Base-by-base conservation (phyloP, 2,888 invertebrate species). In the Agrotis puta region DNA sequence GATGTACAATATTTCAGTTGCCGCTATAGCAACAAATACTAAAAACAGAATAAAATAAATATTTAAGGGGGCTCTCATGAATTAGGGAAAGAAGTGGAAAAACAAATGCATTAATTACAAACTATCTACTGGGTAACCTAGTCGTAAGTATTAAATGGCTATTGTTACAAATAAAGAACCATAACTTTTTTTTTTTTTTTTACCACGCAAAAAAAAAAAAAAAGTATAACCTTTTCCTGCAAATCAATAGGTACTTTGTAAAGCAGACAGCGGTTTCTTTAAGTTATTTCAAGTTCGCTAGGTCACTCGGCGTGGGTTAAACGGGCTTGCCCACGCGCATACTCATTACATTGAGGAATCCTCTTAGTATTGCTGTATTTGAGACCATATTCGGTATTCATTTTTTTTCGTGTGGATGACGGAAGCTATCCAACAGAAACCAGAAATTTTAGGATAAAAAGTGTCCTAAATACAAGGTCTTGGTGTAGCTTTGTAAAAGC, bases 251-350 rank as follows among this genome's bases (percentile, higher is more conserved):
- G n/a, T n/a, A 53, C 24, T 50, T 6, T 50, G 24, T 45, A 59
- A 64, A 70, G 43, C 61, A 57, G 22, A 22, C 58, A 56, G 54
- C 56, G 67, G 57, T 56, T 58, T 59, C 74, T 59, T 69, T 48
- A 65, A 48, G 53, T 82, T 56, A 72, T 56, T 74, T 64, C 68
- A 79, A 82, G 80, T 82, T 85, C 82, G 84, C 76, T 79, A 83
- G 85, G 85, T 83, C 84, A 85, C 62, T 61, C 43, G 13, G 64
- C 72, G 84, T 84, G 85, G 85, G 84, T 58, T 22, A 70, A 75
- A 76, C 84, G 20, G 24, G 82, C 65, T 57, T 70, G 68, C 84
- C 85, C 79, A 84, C 84, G 73, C 83, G 47, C 65, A 68, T 2
- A 24, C 48, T 74, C 59, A 75, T 79, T 74, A 85, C 59, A 56